Evolutionary conservation across 2,888 invertebrate genomes (phyloP), one percentile per base, ranked within the genome.

Genomic region (Xestia ashworthii): DNA sequence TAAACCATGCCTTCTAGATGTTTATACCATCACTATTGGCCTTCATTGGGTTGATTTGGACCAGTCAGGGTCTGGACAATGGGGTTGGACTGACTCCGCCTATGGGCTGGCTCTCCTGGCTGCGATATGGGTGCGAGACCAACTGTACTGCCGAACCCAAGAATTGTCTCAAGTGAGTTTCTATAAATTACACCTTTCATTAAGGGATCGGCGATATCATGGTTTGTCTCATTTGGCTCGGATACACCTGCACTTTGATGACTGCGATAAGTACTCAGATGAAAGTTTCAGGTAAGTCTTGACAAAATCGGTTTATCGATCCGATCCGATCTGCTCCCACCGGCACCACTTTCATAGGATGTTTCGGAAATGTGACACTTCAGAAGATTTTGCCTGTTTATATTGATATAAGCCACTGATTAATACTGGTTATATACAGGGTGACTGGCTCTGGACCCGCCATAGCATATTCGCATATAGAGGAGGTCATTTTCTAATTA

Each of bases 51-150:
- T 55, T 72, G 9, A 41, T 92, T 16, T 80, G 91, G 5, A 77
- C 88, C 4, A 82, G 78, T 12, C 58, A 86, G 32, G 91, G 93
- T 0, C 90, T 98, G 78, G 97, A 98, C 86, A 98, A 98, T 92
- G 98, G 98, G 0, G 90, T 98, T 71, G 98, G 97, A 0, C 89
- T 95, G 74, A 98, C 97, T 1, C 98, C 98, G 0, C 98, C 98
- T 0, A 98, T 98, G 98, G 98, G 98, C 44, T 98, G 98, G 98
- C 95, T 98, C 87, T 97, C 97, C 0, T 98, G 98, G 98, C 97
- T 98, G 87, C 91, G 98, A 81, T 98, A 97, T 90, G 93, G 97
- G 58, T 98, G 98, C 90, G 97, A 97, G 80, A 97, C 95, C 0
- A 97, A 98, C 91, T 98, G 98, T 91, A 93, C 95, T 46, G 95